Base-by-base conservation (phyloP, 2,888 invertebrate genomes). In the Apamea anceps region DNA sequence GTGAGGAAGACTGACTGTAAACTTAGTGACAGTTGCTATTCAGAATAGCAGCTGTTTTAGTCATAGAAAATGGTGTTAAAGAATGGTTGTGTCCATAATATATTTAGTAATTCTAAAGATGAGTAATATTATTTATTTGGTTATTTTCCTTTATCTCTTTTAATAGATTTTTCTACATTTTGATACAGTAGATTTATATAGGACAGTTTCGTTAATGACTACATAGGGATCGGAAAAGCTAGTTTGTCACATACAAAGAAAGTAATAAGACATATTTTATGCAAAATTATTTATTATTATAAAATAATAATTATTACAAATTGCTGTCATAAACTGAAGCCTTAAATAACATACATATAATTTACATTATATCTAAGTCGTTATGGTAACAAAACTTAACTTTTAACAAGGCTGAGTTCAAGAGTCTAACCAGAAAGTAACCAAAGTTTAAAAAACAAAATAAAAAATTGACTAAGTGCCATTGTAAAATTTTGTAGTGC, bases 341-440 rank as follows among this genome's bases (percentile, higher is more conserved):
- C 88, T 87, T 85, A 87, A 80, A 80, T 86, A 80, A 77, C 54
- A 80, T 85, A 81, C 60, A 78, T 82, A 88, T 84, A 89, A 78
- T 81, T 85, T 81, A 85, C 79, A 81, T 78, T 84, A 87, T 54
- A 81, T 42, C 77, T 81, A 85, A 80, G 73, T 71, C 68, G 71
- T 79, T 85, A 85, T 91, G 89, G 90, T 91, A 91, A 90, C 89
- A 87, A 86, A 87, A 81, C 82, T 83, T 85, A 84, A 81, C 67
- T 76, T 79, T 81, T 82, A 85, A 75, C 89, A 90, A 91, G 94
- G 91, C 90, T 91, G 92, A 93, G 95, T 92, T 95, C 94, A 95
- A 95, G 96, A 95, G 93, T 94, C 92, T 95, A 96, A 96, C 95
- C 81, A 85, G 75, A 81, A 15, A 42, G 1, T 72, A 71, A 72